These are phyloP conservation scores for Myodes glareolus DNA, from an alignment of 2,113 vertebrate species.

Conservation along the genomic window DNA sequence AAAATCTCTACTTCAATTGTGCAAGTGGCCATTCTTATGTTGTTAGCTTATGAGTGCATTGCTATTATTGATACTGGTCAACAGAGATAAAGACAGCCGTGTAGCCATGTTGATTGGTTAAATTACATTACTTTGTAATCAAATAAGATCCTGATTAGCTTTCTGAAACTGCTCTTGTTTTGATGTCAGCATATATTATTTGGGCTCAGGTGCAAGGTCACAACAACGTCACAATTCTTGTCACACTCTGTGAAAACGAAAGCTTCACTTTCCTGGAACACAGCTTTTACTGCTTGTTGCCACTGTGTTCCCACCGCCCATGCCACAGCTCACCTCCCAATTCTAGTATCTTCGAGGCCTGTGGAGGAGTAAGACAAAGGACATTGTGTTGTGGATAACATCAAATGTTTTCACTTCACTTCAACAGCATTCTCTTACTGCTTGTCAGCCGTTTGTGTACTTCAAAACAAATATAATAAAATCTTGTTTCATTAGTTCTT, in stretches of 20 bases:
- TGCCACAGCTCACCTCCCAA: no score
- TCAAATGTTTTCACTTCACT: background rate
- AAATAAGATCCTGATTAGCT: background rate
- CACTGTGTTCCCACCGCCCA: background rate
- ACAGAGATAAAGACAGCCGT: background rate
- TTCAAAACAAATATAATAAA: constrained; percentile 41
- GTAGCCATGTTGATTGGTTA: background rate
- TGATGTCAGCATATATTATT: background rate
- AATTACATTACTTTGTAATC: background rate
- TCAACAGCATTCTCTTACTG: background rate
- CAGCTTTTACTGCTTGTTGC: background rate
- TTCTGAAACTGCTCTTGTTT: background rate
- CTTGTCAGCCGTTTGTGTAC: background rate
- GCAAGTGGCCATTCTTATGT: background rate
- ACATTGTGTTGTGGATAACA: background rate
- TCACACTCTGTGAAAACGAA: background rate
- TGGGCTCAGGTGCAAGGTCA: background rate
- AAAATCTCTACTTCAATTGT: constrained; percentile 19
- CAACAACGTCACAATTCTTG: background rate
- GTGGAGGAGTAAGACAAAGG: background rate
- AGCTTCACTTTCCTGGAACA: background rate
- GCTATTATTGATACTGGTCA: background rate
- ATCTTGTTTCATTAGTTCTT: background rate
- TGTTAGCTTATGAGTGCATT: background rate
- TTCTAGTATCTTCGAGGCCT: background rate